Conservation (phyloP, 2,113 vertebrate species). For the Chaetops frenatus region DNA sequence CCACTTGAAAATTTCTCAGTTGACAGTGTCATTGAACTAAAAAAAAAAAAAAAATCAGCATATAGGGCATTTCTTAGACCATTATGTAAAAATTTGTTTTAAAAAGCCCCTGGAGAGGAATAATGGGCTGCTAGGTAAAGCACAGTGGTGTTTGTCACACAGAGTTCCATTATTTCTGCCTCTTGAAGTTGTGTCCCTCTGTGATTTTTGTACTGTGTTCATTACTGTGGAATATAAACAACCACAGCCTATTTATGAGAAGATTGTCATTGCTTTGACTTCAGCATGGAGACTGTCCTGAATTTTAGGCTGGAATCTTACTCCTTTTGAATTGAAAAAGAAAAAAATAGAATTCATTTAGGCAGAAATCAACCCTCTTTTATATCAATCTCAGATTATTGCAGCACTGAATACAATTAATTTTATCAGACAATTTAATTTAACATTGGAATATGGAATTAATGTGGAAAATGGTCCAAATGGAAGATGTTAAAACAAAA, state of each 20-base stretch:
- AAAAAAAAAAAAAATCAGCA: accelerated
- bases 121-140: neutral
- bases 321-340: neutral
- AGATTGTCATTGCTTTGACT: neutral
- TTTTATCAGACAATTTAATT: neutral
- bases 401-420: neutral
- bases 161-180: neutral
- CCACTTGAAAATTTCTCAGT: neutral
- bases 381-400: neutral
- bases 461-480: neutral
- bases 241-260: neutral
- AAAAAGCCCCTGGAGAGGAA: neutral
- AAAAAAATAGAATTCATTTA: neutral
- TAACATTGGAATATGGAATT: neutral
- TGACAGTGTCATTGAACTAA: neutral
- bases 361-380: neutral
- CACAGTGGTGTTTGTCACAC: neutral
- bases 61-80: neutral
- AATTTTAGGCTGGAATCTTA: neutral
- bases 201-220: neutral
- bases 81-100: neutral
- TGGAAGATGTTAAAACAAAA: neutral
- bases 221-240: neutral
- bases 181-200: neutral
- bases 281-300: neutral